phyloP scores from a whole-genome alignment of 2,797 vertebrate genomes.

The Chloroceryle amazona region DNA sequence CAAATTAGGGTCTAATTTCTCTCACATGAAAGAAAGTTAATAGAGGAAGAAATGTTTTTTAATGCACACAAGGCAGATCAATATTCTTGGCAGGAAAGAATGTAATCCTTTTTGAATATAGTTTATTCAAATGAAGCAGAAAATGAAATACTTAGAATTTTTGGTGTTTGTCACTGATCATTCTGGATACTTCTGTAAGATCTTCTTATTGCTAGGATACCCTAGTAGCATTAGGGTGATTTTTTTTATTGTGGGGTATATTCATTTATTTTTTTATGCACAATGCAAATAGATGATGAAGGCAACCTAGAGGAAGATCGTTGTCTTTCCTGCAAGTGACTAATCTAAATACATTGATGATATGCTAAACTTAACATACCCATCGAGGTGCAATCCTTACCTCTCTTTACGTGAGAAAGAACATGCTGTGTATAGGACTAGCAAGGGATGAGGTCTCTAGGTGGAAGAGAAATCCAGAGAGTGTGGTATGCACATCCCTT shows the following conservation, averaged over 20 bases:
- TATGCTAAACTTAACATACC: not conserved
- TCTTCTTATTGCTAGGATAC: not conserved
- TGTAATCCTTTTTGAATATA: not conserved
- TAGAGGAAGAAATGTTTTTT: not conserved
- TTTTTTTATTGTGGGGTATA: not conserved
- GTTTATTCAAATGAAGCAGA: not conserved
- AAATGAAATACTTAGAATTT: not conserved
- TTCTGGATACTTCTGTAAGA: not conserved
- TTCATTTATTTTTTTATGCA: not conserved
- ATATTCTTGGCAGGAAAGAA: not conserved
- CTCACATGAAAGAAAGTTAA: not conserved
- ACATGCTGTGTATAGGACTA: not conserved
- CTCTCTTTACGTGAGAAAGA: not conserved
- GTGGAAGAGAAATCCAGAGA: not conserved
- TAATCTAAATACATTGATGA: not conserved
- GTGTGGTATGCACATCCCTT: not conserved
- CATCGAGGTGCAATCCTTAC: not conserved
- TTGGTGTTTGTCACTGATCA: not conserved
- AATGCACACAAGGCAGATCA: not conserved
- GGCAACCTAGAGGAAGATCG: not conserved
- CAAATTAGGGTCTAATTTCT: conserved; percentile 2
- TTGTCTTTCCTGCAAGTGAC: not conserved
- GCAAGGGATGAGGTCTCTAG: not conserved
- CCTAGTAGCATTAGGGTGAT: not conserved
- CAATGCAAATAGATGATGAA: not conserved